Conservation (phyloP, 2,888 invertebrate species). For the Perizoma flavofasciatum region DNA sequence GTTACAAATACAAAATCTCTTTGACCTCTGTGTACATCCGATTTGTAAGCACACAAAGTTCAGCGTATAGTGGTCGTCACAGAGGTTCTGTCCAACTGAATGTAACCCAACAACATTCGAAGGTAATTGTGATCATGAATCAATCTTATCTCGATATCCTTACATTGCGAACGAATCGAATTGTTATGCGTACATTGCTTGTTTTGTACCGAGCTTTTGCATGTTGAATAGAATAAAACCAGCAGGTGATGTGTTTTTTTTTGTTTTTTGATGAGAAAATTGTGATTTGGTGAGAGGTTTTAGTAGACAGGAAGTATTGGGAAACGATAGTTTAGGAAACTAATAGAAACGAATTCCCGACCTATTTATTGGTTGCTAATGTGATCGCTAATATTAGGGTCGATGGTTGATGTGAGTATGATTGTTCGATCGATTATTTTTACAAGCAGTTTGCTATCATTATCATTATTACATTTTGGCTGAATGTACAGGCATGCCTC, state of each 20-base stretch:
- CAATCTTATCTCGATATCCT: conserved; percentile 73
- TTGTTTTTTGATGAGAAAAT: conserved; percentile 22
- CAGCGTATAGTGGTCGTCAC: conserved; percentile 47
- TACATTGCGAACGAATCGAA: conserved; percentile 50
- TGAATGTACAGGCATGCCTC: neutral
- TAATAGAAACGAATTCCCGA: conserved; percentile 64
- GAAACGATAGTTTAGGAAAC: conserved; percentile 62
- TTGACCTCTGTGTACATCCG: conserved; percentile 37
- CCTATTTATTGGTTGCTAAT: conserved; percentile 64
- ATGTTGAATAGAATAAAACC: conserved; percentile 31
- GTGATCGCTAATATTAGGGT: conserved; percentile 34
- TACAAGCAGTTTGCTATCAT: conserved; percentile 1
- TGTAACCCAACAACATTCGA: conserved; percentile 67
- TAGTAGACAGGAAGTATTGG: conserved; percentile 48
- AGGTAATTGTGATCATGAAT: conserved; percentile 81
- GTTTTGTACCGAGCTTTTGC: conserved; percentile 33
- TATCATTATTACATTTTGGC: neutral
- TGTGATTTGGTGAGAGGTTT: conserved; percentile 34
- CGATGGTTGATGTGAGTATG: conserved; percentile 30
- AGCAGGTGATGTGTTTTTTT: conserved; percentile 42
- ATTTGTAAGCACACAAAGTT: conserved; percentile 36
- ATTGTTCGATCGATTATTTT: conserved; percentile 16
- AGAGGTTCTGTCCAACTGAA: conserved; percentile 52
- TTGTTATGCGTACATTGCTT: conserved; percentile 47
- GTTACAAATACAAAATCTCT: conserved; percentile 43